Evolutionary conservation across 1,140 invertebrate species (phyloP).

Genomic region (Galendromus occidentalis): DNA sequence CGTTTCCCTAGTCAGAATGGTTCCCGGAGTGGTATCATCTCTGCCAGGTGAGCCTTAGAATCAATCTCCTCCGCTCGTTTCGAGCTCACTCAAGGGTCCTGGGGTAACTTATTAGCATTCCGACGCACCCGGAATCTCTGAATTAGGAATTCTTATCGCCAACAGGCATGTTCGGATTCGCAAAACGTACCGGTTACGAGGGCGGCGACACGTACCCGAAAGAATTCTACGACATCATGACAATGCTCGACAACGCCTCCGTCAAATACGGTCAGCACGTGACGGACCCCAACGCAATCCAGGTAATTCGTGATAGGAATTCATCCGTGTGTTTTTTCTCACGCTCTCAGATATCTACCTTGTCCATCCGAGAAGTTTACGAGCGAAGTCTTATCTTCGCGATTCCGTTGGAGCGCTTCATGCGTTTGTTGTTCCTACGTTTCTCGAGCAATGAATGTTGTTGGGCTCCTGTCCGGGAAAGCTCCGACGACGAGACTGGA

Average conservation of each 20-base stretch:
- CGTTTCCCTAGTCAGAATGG: background rate
- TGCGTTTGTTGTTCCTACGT: too few species aligned
- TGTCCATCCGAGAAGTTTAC: background rate
- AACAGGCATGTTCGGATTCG: slow-evolving; percentile 1
- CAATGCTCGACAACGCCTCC: background rate
- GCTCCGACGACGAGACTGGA: too few species aligned
- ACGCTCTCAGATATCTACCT: background rate
- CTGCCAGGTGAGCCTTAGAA: background rate
- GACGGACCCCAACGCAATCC: background rate
- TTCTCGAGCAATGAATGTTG: too few species aligned
- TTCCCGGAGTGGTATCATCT: background rate
- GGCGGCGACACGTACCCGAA: background rate
- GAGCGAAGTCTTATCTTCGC: background rate
- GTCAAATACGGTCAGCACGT: background rate
- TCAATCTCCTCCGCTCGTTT: too few species aligned
- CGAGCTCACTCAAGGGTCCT: too few species aligned
- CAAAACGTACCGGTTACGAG: background rate
- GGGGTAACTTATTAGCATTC: too few species aligned
- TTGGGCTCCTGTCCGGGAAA: too few species aligned
- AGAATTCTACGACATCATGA: slow-evolving; percentile 6
- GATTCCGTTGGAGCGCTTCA: too few species aligned
- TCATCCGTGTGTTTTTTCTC: background rate
- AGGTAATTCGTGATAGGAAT: background rate
- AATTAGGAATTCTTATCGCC: background rate
- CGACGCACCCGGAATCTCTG: too few species aligned